Base-by-base conservation (phyloP, 1,140 invertebrate species). In the Lysiphlebus fabarum region DNA sequence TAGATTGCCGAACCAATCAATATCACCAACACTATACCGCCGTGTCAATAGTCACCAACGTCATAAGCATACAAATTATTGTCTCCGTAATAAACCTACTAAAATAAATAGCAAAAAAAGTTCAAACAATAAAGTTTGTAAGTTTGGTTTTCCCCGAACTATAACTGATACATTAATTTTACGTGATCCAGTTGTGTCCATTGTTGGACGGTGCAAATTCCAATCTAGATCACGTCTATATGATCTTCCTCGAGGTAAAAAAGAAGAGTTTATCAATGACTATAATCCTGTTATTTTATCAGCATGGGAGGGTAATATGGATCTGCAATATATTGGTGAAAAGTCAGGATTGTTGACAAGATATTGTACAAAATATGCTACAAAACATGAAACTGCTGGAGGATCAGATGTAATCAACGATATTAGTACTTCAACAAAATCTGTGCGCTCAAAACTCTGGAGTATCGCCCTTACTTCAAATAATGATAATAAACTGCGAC, bases 141-240 rank as follows among this genome's bases (percentile, higher is more conserved):
- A 66, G 17, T 72, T 72, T 65, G 62, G 65, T 26, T 69, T 70
- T 62, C 61, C 64, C n/a, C 59, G 67, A 10, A 37, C 65, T 12
- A 48, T 67, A 26, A 66, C 67, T 34, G 57, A 71, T 33, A 38
- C 41, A 45, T 62, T 69, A n/a, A 54, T 61, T 26, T 40, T 73
- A 14, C 53, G 64, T 38, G 57, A 64, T 60, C 61, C 64, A 45
- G 56, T 60, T 34, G 61, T 63, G 38, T 63, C 70, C 44, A 62
- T 72, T 43, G 65, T 64, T 17, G 61, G 61, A 49, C 54, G 63
- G 44, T 66, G 53, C 61, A 62, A 65, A 43, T 63, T 72, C 41
- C 62, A 64, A 67, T 62, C 45, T n/a, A 69, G 68, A 53, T 58
- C 50, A 17, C 62, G 70, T 36, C 62, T 71, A 6, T 73, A 67